A percentile compares a stretch with the other conserved stretches of the same genome.
These are phyloP conservation scores for Sericinus montela DNA, from an alignment of 2,888 invertebrate species.

Conservation along the genomic window DNA sequence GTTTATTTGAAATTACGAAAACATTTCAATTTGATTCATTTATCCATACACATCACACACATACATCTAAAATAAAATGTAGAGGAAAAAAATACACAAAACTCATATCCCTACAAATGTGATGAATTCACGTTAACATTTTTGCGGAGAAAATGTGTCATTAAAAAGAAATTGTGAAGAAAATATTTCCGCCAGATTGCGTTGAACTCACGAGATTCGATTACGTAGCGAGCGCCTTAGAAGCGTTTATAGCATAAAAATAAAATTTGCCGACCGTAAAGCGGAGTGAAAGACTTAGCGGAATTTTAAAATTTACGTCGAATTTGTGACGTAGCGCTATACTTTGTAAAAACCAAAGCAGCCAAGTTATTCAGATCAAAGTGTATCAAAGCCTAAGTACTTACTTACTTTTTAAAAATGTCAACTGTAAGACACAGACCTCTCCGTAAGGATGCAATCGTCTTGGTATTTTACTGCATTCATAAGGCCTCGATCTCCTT, in stretches of 20 bases:
- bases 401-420: too few relatives aligned
- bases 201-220: conserved; percentile 8
- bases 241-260: conserved; percentile 7
- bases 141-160: conserved; percentile 2
- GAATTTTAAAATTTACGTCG: not conserved
- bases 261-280: conserved; percentile 3
- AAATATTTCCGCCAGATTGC: conserved; percentile 11
- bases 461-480: too few relatives aligned
- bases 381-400: too few relatives aligned
- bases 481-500: too few relatives aligned
- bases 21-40: too few relatives aligned
- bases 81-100: not conserved
- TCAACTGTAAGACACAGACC: too few relatives aligned
- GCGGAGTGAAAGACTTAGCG: conserved; percentile 1
- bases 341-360: not conserved
- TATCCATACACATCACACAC: too few relatives aligned
- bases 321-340: not conserved
- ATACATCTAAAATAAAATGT: too few relatives aligned
- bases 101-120: not conserved
- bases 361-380: too few relatives aligned
- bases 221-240: conserved; percentile 1
- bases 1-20: too few relatives aligned
- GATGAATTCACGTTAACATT: not conserved
- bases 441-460: too few relatives aligned
- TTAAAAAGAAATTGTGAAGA: conserved; percentile 11